These are phyloP conservation scores for Saccopteryx leptura DNA, from an alignment of 2,113 vertebrate genomes.

Conservation along the genomic window DNA sequence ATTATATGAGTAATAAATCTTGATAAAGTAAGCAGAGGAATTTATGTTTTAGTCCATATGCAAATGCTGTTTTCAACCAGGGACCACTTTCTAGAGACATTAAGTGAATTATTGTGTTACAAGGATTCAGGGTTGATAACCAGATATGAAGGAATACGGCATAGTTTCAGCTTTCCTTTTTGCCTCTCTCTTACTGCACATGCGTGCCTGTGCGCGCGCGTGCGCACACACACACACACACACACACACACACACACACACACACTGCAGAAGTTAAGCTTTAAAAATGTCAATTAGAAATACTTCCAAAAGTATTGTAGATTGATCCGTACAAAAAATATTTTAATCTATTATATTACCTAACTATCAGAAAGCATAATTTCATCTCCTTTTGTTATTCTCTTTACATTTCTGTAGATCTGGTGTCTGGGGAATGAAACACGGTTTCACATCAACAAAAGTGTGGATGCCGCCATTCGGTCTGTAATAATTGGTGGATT, in stretches of 20 bases:
- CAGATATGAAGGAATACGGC: background rate
- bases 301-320: background rate
- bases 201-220: too few relatives aligned
- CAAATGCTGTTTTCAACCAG: background rate
- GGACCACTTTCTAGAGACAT: background rate
- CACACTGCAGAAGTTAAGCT: background rate
- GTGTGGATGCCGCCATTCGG: slow-evolving; percentile 97
- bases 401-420: slow-evolving; percentile 90
- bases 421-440: slow-evolving; percentile 99
- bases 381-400: slow-evolving; percentile 57
- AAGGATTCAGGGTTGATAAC: background rate
- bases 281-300: background rate
- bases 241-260: background rate
- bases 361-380: slow-evolving; percentile 7
- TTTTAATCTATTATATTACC: background rate
- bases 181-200: background rate
- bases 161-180: background rate
- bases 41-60: slow-evolving; percentile 32
- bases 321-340: background rate
- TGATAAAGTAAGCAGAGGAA: background rate
- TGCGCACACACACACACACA: too few relatives aligned
- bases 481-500: slow-evolving; percentile 98
- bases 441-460: slow-evolving; percentile 99
- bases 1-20: slow-evolving; percentile 13
- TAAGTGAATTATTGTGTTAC: background rate